These are phyloP conservation scores for Lycaena phlaeas DNA, from an alignment of 2,888 invertebrate species.

Conservation along the genomic window DNA sequence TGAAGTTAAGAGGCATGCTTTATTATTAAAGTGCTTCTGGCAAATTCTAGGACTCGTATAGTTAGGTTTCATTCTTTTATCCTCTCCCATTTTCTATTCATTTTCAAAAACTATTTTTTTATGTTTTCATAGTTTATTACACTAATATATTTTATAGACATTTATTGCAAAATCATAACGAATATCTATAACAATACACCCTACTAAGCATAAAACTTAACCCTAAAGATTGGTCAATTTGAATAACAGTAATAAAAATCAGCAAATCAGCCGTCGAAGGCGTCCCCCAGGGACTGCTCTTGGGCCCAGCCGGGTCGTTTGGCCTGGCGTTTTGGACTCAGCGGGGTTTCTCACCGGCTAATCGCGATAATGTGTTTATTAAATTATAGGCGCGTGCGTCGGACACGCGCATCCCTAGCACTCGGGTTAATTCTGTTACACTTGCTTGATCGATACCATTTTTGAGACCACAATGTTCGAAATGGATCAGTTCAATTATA, in stretches of 20 bases:
- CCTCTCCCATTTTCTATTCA: no score
- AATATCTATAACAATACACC: not conserved
- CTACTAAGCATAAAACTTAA: constrained; percentile 14
- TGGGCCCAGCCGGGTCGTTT: constrained; percentile 21
- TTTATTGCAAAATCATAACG: no score
- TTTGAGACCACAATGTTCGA: not conserved
- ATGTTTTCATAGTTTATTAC: no score
- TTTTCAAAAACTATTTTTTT: no score
- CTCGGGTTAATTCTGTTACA: constrained; percentile 26
- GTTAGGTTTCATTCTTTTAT: no score
- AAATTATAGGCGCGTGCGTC: constrained; percentile 68
- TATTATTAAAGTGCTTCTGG: no score
- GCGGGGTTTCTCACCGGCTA: constrained; percentile 50
- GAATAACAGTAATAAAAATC: constrained; percentile 57
- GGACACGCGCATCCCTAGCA: constrained; percentile 46
- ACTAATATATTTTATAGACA: no score
- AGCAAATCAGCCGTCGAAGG: constrained; percentile 50
- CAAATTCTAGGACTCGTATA: no score
- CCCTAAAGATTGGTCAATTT: constrained; percentile 33
- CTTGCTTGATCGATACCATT: constrained; percentile 5
- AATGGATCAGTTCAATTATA: no score
- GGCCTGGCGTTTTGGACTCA: constrained; percentile 24
- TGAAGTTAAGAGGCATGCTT: no score
- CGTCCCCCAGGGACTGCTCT: constrained; percentile 33
- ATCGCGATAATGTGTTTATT: constrained; percentile 73